Base-by-base conservation (phyloP, 2,113 vertebrate genomes). In the Junco hyemalis region DNA sequence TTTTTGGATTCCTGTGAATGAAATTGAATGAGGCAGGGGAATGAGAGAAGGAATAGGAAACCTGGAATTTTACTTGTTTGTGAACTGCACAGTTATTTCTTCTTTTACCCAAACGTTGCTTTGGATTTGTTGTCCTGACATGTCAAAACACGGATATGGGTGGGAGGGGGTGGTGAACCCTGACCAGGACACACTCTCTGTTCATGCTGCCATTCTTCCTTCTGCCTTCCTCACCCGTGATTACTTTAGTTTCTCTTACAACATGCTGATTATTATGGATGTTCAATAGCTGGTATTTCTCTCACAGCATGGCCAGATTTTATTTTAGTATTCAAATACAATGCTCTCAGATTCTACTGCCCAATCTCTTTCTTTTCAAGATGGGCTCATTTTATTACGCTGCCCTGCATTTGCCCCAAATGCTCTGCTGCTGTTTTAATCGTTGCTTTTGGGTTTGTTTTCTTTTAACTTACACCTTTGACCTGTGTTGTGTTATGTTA, bases 141-240 rank as follows among this genome's bases (percentile, higher is more conserved):
- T 7, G 7, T 61, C 40, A 42, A 54, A 93, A 36, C 12, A 33
- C 0, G 0, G 60, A 17, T 66, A 8, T 0, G 20, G 15, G 28
- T 38, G 78, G 24, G 40, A 61, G 12, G 2, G 11, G 14, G 8
- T 36, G 28, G 23, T 17, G 17, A 47, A 6, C 25, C 5, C 24
- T 81, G 57, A 31, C 24, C 40, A 21, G 38, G 17, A 51, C 50
- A 51, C 3, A 1, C n/a, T 26, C 7, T 73, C 57, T 80, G 9
- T 85, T 61, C n/a, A 16, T 86, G 31, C 61, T 71, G 40, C 44
- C 10, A 7, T 71, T 87, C 36, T 61, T 90, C 14, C 36, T 77
- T 15, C 70, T 53, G 2, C 50, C 12, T 79, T 66, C 36, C 48
- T 81, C 3, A 1, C 4, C 36, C 17, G 6, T 77, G 8, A 35